Evolutionary conservation across 2,113 vertebrate genomes (phyloP), one percentile per base, ranked within the genome.

Genomic region (Gnathonemus longibarbis): DNA sequence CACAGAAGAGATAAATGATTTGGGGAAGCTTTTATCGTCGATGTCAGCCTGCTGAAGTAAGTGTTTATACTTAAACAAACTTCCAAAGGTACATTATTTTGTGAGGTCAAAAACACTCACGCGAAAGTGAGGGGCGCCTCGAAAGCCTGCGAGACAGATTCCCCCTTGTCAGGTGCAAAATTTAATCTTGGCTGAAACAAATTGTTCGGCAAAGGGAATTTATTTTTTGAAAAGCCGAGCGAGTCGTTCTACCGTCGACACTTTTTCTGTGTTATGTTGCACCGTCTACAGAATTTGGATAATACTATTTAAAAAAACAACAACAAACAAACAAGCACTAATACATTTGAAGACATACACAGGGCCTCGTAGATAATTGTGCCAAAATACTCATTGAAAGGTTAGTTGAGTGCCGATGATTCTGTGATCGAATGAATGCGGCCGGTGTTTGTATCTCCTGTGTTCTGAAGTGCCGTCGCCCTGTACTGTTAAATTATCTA

Each of bases 121-220:
- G 15, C 15, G 31, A 19, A 42, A 84, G 45, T 91, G 95, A 94
- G 94, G 94, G 94, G 92, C 93, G 93, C 94, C 93, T 90, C 89
- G 92, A 91, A 89, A 94, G 92, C 93, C 93, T 94, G 94, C 92
- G 91, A 94, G 94, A 95, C 94, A 92, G 21, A 95, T 95, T 96
- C 93, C 35, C 74, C 27, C 5, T 94, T 94, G 94, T 95, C 94
- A 95, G 94, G 94, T 93, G 93, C 93, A 94, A 93, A 95, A 96
- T 95, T 42, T 94, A 66, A 94, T 93, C 94, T 94, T 94, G 95
- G 94, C 94, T 94, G 94, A 95, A 94, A 94, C 94, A 95, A 96
- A 96, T 94, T 95, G 95, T 96, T 95, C 93, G 92, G 94, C 94
- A 94, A 94, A 95, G 94, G 94, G 93, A 95, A 96, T 96, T 96